phyloP scores from a whole-genome alignment of 2,797 vertebrate species.

The Petrocephalus sullivani region DNA sequence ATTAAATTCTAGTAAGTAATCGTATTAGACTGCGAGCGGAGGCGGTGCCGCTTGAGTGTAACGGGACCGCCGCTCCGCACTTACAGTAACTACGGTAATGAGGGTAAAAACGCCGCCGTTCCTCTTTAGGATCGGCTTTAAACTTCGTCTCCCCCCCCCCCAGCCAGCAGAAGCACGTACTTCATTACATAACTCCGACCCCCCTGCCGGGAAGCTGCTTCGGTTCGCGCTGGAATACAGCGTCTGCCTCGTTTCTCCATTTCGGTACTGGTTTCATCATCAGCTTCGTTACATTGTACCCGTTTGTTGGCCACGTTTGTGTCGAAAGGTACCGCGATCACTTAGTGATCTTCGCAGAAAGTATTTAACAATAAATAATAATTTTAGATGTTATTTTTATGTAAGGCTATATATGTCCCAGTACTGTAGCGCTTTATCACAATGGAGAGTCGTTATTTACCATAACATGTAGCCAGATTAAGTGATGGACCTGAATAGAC shows the following conservation, averaged over 20 bases:
- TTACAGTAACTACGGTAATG: not conserved
- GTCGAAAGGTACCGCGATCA: not conserved
- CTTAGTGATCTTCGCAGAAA: not conserved
- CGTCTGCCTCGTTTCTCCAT: not conserved
- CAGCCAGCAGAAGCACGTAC: conserved; percentile 13
- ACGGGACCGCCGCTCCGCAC: not conserved
- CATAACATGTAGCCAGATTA: no score
- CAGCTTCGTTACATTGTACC: not conserved
- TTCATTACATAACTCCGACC: conserved; percentile 18
- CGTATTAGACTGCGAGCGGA: not conserved
- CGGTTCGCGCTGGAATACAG: not conserved
- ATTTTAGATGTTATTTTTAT: not conserved
- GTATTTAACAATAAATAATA: not conserved
- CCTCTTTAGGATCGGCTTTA: not conserved
- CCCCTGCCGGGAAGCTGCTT: conserved; percentile 11
- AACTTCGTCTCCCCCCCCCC: not conserved
- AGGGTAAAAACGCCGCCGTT: not conserved
- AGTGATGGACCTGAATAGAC: not conserved
- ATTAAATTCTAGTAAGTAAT: not conserved
- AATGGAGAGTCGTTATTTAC: not conserved
- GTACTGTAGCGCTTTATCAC: not conserved
- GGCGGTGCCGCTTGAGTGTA: not conserved
- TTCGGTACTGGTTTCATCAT: not conserved
- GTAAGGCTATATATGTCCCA: not conserved
- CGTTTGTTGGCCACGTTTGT: not conserved